Evolutionary conservation across 2,797 vertebrate genomes (phyloP), one percentile per base, ranked within the genome.

Genomic region (Thunnus albacares): DNA sequence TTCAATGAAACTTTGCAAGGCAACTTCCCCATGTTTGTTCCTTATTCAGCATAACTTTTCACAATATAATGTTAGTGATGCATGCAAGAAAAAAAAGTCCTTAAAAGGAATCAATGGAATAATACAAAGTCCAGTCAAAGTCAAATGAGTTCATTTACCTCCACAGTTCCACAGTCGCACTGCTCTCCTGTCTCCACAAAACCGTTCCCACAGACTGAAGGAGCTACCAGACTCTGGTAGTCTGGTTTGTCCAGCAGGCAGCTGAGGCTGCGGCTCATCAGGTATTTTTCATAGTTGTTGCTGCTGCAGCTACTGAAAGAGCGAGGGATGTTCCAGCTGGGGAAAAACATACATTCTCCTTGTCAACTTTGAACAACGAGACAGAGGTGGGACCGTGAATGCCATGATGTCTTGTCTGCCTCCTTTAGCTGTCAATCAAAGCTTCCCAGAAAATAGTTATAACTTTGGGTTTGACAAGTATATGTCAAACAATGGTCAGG

Each of bases 281-380:
- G 90, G 87, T 89, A 96, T 0, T 72, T 75, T 17, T 88, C 89
- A 2, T 92, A 95, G 72, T 1, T 66, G 49, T 0, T 86, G 64
- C 24, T 71, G 81, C 96, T 96, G 91, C 96, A 96, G 90, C 93
- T 95, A n/a, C 96, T 96, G 89, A 96, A 96, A 2, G 79, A 63
- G 26, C 82, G 81, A 1, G 96, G 96, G 51, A 94, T 74, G 10
- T 89, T 80, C 74, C 90, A 94, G 85, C 96, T 96, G 85, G 9
- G 45, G 62, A 64, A 28, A 62, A 24, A 67, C 2, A 47, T 6
- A 68, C 0, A 3, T 17, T 62, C 4, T 53, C 5, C 8, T 10
- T 12, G 11, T 65, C 3, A 63, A 6, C 14, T 55, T 17, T 71
- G 14, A 55, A 55, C 5, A 28, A 5, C 17, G 11, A 14, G 1